Evolutionary conservation across 2,888 invertebrate species (phyloP).

Genomic region (Cataglyphis rosenhaueri): DNA sequence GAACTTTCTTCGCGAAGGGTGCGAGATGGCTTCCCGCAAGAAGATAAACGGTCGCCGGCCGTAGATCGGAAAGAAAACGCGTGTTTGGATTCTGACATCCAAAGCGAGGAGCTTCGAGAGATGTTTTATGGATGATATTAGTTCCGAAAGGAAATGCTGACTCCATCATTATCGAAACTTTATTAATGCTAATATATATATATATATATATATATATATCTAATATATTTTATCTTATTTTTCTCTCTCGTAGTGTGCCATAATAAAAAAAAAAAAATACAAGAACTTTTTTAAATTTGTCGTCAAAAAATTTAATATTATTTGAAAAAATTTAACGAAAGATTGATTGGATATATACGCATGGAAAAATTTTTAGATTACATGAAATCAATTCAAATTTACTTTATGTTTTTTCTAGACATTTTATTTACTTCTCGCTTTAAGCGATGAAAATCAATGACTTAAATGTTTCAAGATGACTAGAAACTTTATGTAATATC

Average conservation of each 20-base stretch:
- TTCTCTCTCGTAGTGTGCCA: not conserved
- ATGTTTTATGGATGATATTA: conserved; percentile 30
- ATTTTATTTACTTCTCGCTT: not conserved
- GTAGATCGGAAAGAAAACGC: conserved; percentile 51
- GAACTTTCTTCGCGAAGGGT: conserved; percentile 46
- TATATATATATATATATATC: not conserved
- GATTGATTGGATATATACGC: not conserved
- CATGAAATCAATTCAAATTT: not conserved
- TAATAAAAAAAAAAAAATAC: not conserved
- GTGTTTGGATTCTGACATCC: conserved; percentile 33
- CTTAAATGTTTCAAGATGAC: not conserved
- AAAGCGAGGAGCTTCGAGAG: not conserved
- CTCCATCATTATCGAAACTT: conserved; percentile 16
- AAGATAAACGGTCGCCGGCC: conserved; percentile 49
- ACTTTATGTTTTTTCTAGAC: not conserved
- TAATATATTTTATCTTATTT: not conserved
- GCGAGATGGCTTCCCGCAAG: conserved; percentile 42
- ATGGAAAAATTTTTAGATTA: not conserved
- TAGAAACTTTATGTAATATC: not conserved
- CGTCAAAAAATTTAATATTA: not conserved
- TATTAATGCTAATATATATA: not conserved
- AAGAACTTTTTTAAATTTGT: not conserved
- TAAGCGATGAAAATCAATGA: not conserved
- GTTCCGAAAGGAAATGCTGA: conserved; percentile 11
- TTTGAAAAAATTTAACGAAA: not conserved